Evolutionary conservation across 2,113 vertebrate genomes (phyloP).

Genomic region (Salvelinus sp.): DNA sequence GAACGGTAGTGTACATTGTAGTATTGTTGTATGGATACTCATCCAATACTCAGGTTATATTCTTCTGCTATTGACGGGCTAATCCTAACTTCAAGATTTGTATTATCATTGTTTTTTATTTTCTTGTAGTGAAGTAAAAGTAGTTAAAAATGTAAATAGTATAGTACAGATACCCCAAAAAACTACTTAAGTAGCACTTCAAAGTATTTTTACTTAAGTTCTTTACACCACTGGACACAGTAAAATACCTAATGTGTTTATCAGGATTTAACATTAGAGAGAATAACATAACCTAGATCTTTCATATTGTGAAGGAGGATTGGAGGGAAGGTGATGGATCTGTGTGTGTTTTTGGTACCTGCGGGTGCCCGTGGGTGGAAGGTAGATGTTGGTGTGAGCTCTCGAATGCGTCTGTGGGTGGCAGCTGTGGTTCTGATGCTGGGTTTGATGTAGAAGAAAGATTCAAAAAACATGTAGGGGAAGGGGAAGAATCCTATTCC

Average conservation of each 20-base stretch:
- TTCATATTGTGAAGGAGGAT: neutral
- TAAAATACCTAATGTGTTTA: too few species aligned
- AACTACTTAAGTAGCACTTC: too few species aligned
- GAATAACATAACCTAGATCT: neutral
- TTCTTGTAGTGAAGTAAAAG: neutral
- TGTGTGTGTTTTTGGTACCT: neutral
- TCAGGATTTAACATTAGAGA: neutral
- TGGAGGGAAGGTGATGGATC: too few species aligned
- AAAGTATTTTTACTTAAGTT: too few species aligned
- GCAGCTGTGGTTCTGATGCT: slow-evolving; percentile 50
- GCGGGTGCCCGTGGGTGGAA: slow-evolving; percentile 10
- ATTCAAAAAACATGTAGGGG: slow-evolving; percentile 13
- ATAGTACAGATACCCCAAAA: too few species aligned
- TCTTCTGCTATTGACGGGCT: too few species aligned
- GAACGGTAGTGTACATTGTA: too few species aligned
- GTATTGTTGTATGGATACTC: too few species aligned
- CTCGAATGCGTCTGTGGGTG: slow-evolving; percentile 44
- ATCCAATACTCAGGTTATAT: too few species aligned
- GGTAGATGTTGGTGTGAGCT: slow-evolving; percentile 5
- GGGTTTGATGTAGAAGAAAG: slow-evolving; percentile 20
- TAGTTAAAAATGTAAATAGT: too few species aligned
- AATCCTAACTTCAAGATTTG: too few species aligned
- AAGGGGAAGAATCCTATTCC: neutral
- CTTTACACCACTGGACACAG: too few species aligned
- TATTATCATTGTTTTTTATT: neutral